Evolutionary conservation across 2,797 vertebrate genomes (phyloP), one percentile per base, ranked within the genome.

Genomic region (Borostomias antarcticus): DNA sequence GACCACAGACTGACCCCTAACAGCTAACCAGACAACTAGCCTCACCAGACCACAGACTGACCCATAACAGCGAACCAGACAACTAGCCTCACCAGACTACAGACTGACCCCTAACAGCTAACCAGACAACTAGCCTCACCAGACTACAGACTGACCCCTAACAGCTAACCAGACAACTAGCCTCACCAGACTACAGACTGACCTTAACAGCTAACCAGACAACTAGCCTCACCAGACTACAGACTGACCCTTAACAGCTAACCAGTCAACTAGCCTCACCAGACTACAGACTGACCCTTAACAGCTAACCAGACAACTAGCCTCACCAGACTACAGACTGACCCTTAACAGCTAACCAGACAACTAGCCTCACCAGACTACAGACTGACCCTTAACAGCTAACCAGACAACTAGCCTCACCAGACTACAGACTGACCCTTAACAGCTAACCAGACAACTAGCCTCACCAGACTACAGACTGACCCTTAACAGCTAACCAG

Each of bases 61-160:
- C n/a, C n/a, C n/a, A n/a, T n/a, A n/a, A n/a, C n/a, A 33, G 32
- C 4, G 65, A 74, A 68, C 75, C 57, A 32, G 64, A 77, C 67
- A 64, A 51, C 32, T 45, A n/a, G n/a, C n/a, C n/a, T n/a, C n/a
- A 56, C 32, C 45, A 53, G 26, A 3, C 37, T 13, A 25, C 59
- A 19, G n/a, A 54, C 66, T 52, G 67, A 52, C n/a, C n/a, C n/a
- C n/a, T n/a, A 29, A 47, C 21, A 48, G 15, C 35, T 11, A 52
- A 2, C 9, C 47, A 15, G 33, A 66, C 63, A 53, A 5, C 48
- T 50, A 69, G 32, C 64, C 61, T n/a, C n/a, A n/a, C n/a, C n/a
- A n/a, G n/a, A n/a, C n/a, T n/a, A n/a, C n/a, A n/a, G n/a, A n/a
- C n/a, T n/a, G n/a, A n/a, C n/a, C n/a, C n/a, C n/a, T n/a, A n/a